A percentile compares a stretch with the other conserved stretches of the same genome.
Conservation (phyloP, 2,797 vertebrate species). For the Sitta carolinensis region DNA sequence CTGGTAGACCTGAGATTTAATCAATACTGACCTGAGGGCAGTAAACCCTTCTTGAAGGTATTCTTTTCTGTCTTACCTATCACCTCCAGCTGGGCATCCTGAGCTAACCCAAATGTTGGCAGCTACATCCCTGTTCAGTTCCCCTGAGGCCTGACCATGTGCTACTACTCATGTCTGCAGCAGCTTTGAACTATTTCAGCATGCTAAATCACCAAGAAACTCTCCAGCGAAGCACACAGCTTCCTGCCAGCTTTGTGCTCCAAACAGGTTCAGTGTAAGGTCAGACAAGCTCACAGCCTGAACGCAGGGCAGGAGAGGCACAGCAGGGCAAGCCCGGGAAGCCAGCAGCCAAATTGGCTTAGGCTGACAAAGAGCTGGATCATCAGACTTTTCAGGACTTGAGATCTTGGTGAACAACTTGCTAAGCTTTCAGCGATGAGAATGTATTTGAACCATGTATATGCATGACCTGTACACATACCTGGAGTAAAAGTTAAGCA, state of each 20-base stretch:
- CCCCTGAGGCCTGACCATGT: slow-evolving; percentile 1
- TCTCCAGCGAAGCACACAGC: background rate
- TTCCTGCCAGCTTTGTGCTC: slow-evolving; percentile 47
- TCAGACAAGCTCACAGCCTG: slow-evolving; percentile 33
- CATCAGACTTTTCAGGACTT: slow-evolving; percentile 6
- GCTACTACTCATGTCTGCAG: slow-evolving; percentile 16
- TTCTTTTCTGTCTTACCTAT: background rate
- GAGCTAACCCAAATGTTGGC: background rate
- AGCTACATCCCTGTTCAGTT: background rate
- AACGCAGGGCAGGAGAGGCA: background rate
- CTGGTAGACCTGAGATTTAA: background rate
- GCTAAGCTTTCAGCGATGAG: background rate
- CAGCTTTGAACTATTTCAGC: slow-evolving; percentile 44
- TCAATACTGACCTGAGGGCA: background rate
- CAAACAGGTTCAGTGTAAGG: slow-evolving; percentile 44
- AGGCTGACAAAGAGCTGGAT: slow-evolving; percentile 6
- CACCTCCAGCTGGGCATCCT: background rate
- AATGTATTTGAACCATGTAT: background rate
- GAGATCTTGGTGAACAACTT: background rate
- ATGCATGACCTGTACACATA: background rate
- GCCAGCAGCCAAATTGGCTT: background rate
- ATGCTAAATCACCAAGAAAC: slow-evolving; percentile 29
- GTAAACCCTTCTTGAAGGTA: background rate
- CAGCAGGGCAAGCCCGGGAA: background rate
- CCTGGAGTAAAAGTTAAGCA: background rate